Percentiles rank a stretch among this genome's conserved stretches.
phyloP scores from a whole-genome alignment of 2,113 vertebrate genomes.

The Actinemys pallida region DNA sequence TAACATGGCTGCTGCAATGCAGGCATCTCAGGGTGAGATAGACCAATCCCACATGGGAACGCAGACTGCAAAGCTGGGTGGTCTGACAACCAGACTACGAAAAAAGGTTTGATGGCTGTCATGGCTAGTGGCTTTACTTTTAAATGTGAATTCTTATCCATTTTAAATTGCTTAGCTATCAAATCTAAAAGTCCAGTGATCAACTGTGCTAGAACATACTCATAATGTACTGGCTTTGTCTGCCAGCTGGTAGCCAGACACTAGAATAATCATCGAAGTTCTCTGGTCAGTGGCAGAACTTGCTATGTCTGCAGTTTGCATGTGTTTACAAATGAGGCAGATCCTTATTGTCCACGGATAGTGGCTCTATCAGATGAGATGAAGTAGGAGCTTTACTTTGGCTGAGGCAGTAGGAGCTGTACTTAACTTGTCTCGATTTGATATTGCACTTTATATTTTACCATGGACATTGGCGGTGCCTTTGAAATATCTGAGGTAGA shows the following conservation, averaged over 20 bases:
- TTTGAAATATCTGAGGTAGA: background rate
- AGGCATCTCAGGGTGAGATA: background rate
- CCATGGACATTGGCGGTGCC: background rate
- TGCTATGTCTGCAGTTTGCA: background rate
- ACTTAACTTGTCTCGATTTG: background rate
- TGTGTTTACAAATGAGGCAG: background rate
- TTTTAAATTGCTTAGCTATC: background rate
- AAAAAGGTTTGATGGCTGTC: constrained; percentile 20
- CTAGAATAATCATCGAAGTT: background rate
- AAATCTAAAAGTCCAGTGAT: too few relatives aligned
- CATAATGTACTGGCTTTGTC: background rate
- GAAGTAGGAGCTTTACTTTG: background rate
- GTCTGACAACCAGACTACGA: constrained; percentile 19
- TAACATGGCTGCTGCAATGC: constrained; percentile 29
- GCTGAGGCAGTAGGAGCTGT: background rate
- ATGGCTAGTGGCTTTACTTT: background rate
- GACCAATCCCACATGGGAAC: background rate
- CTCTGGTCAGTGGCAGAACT: background rate
- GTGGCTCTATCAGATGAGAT: background rate
- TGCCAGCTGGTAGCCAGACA: background rate
- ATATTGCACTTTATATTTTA: background rate
- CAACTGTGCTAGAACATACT: background rate
- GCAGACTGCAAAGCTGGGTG: background rate
- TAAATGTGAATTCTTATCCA: background rate
- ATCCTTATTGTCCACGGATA: background rate